Conservation (phyloP, 2,888 invertebrate species). For the Athalia rosae region DNA sequence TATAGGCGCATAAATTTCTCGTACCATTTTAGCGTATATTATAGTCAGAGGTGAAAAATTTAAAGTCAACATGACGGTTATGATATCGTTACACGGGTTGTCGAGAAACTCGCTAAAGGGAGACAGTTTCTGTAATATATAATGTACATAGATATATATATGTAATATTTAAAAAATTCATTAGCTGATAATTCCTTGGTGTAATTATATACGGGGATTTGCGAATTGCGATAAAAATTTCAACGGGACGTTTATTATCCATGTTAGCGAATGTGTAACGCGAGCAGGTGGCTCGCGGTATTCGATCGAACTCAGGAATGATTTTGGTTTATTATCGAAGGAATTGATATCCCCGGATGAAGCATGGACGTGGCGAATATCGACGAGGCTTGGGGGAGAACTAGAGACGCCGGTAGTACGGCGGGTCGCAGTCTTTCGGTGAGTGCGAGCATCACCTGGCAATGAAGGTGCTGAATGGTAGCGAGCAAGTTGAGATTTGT, state of each 20-base stretch:
- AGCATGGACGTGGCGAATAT: conserved; percentile 53
- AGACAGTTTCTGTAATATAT: neutral
- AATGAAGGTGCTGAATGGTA: conserved; percentile 71
- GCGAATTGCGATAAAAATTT: neutral
- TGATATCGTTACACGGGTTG: neutral
- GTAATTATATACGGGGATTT: neutral
- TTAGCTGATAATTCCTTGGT: conserved; percentile 4
- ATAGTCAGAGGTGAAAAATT: neutral
- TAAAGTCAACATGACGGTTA: neutral
- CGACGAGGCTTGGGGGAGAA: conserved; percentile 59
- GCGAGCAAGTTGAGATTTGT: conserved; percentile 70
- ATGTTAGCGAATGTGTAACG: neutral
- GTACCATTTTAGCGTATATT: neutral
- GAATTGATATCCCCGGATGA: conserved; percentile 62
- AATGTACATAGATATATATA: no score
- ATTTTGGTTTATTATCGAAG: conserved; percentile 58
- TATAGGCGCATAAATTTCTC: no score
- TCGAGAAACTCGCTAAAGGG: conserved; percentile 24
- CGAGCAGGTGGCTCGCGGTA: neutral
- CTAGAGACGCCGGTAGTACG: conserved; percentile 61
- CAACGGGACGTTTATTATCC: neutral
- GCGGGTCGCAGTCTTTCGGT: conserved; percentile 69
- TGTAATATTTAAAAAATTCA: neutral
- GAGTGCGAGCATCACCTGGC: conserved; percentile 71
- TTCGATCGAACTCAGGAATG: conserved; percentile 59